Evolutionary conservation across 2,888 invertebrate genomes (phyloP).

Genomic region (Protophormia terraenovae): DNA sequence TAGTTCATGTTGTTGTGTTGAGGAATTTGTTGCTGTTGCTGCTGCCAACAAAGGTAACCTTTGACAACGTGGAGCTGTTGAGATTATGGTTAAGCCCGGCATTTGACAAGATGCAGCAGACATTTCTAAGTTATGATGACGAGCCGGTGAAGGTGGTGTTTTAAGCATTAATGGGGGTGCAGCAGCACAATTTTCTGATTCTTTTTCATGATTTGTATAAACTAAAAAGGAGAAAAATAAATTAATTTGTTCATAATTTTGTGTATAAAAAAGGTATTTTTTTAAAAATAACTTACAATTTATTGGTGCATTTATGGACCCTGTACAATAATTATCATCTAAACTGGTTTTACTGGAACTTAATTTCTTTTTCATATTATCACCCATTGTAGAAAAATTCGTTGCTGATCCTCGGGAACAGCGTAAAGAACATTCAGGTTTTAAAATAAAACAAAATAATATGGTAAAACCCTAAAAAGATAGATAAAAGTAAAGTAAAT

Average conservation of each 20-base stretch:
- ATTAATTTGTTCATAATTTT: background rate
- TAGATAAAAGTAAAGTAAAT: no score
- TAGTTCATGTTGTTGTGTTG: slow-evolving; percentile 66
- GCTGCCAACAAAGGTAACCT: slow-evolving; percentile 69
- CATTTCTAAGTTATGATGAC: slow-evolving; percentile 67
- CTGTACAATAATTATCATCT: slow-evolving; percentile 80
- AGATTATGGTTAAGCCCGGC: slow-evolving; percentile 79
- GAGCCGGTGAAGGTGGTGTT: slow-evolving; percentile 71
- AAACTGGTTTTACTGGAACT: slow-evolving; percentile 79
- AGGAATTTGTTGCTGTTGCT: slow-evolving; percentile 29
- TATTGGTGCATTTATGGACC: slow-evolving; percentile 80
- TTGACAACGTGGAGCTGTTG: slow-evolving; percentile 79
- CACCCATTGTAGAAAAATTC: slow-evolving; percentile 64
- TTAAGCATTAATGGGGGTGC: slow-evolving; percentile 70
- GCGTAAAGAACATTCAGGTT: slow-evolving; percentile 78
- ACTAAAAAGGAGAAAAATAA: slow-evolving; percentile 71
- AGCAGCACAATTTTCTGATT: slow-evolving; percentile 79
- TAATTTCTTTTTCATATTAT: slow-evolving; percentile 75
- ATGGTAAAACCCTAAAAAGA: slow-evolving; percentile 78
- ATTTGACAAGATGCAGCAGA: slow-evolving; percentile 71
- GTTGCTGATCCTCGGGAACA: slow-evolving; percentile 18
- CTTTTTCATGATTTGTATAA: slow-evolving; percentile 80
- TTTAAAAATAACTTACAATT: slow-evolving; percentile 77
- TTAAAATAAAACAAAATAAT: slow-evolving; percentile 80
- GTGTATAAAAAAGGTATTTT: background rate